phyloP scores from a whole-genome alignment of 1,140 invertebrate genomes.

The Bombus pascuorum region DNA sequence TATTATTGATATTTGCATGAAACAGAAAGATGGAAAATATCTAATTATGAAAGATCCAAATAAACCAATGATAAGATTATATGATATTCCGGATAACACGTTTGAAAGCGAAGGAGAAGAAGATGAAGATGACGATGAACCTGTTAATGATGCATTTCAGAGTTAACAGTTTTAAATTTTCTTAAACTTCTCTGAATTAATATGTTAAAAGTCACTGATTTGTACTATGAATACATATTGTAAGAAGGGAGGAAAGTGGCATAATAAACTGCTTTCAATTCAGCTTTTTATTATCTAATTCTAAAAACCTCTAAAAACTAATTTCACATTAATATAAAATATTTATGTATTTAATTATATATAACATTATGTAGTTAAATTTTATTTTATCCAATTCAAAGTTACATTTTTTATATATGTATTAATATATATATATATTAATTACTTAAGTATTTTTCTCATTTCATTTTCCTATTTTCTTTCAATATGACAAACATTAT shows the following conservation, averaged over 20 bases:
- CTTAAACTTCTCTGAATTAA: neutral
- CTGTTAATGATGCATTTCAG: constrained; percentile 84
- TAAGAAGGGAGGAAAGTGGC: constrained; percentile 21
- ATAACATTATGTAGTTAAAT: neutral
- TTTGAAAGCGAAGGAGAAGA: constrained; percentile 99
- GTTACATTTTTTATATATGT: neutral
- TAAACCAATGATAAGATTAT: constrained; percentile 97
- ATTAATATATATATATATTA: neutral
- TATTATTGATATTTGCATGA: constrained; percentile 99
- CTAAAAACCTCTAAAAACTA: neutral
- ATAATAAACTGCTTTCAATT: constrained; percentile 24
- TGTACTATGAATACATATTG: constrained; percentile 15
- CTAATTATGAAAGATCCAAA: constrained; percentile 99
- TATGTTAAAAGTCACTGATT: constrained; percentile 26
- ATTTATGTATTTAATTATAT: neutral
- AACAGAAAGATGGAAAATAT: constrained; percentile 98
- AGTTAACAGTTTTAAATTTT: constrained; percentile 68
- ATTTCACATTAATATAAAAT: neutral
- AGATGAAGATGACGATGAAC: constrained; percentile 92
- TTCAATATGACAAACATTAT: neutral
- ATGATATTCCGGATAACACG: constrained; percentile 98
- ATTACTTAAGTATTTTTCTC: neutral
- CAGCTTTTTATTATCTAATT: neutral
- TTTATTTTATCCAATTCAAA: neutral
- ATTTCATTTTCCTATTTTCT: neutral